Evolutionary conservation across 2,888 invertebrate genomes (phyloP).

Genomic region (Gastrophysa polygoni): DNA sequence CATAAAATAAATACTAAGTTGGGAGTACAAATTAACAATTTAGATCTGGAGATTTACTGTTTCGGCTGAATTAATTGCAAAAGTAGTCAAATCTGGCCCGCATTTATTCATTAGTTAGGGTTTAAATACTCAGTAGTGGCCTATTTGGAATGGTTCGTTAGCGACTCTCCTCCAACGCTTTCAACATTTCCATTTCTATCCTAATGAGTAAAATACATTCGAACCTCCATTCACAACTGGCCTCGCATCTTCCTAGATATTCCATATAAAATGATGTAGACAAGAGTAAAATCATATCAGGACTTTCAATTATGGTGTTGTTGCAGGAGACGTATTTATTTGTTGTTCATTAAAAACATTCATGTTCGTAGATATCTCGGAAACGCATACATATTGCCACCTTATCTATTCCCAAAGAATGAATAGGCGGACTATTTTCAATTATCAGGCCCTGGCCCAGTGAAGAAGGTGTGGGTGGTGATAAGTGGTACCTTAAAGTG

Average conservation of each 20-base stretch:
- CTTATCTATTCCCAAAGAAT: too few relatives aligned
- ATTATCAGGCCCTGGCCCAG: too few relatives aligned
- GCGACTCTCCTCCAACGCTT: not conserved
- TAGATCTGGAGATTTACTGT: constrained; percentile 26
- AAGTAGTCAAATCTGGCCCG: constrained; percentile 17
- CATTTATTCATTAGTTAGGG: constrained; percentile 22
- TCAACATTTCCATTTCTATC: not conserved
- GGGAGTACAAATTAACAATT: constrained; percentile 30
- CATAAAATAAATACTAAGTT: constrained; percentile 22
- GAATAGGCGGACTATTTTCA: too few relatives aligned
- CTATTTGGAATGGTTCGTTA: constrained; percentile 4
- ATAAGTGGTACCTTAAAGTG: too few relatives aligned
- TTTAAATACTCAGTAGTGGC: constrained; percentile 5
- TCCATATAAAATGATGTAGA: too few relatives aligned
- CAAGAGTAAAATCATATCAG: too few relatives aligned
- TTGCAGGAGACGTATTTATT: too few relatives aligned
- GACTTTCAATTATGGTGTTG: too few relatives aligned
- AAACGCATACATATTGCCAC: too few relatives aligned
- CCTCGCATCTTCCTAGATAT: not conserved
- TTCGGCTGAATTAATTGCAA: constrained; percentile 23
- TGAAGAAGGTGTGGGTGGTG: too few relatives aligned
- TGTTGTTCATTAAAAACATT: too few relatives aligned
- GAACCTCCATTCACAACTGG: not conserved
- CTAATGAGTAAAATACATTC: not conserved
- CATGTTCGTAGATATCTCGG: too few relatives aligned